phyloP scores from a whole-genome alignment of 2,888 invertebrate genomes.

The Ormyrus thymus region DNA sequence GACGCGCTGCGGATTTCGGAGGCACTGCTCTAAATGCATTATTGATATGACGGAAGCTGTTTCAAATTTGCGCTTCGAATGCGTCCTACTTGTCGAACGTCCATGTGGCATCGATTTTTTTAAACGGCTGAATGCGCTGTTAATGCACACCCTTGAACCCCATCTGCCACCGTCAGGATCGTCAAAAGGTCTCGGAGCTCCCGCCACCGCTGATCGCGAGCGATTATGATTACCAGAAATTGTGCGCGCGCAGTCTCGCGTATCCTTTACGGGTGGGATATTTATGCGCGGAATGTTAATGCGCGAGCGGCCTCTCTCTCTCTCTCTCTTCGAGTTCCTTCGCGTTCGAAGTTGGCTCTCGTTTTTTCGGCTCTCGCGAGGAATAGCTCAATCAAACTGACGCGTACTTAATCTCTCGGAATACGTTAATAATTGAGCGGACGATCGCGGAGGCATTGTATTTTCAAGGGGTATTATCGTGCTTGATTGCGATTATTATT shows the following conservation, averaged over 20 bases:
- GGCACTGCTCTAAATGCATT: no score
- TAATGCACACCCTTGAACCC: no score
- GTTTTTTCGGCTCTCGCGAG: not conserved
- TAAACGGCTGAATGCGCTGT: no score
- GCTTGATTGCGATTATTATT: not conserved
- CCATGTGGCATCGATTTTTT: no score
- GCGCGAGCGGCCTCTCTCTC: conserved; percentile 14
- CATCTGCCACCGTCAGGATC: no score
- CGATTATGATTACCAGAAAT: conserved; percentile 65
- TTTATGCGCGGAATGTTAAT: conserved; percentile 66
- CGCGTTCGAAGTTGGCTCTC: conserved; percentile 12
- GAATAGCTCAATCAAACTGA: conserved; percentile 14
- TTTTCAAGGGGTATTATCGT: conserved; percentile 20
- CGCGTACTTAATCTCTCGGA: not conserved
- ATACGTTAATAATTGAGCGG: conserved; percentile 2
- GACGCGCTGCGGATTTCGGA: no score
- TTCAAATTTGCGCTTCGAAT: no score
- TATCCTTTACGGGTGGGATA: conserved; percentile 61
- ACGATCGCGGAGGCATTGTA: not conserved
- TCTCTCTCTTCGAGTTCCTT: conserved; percentile 3
- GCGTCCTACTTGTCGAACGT: no score
- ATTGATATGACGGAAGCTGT: no score
- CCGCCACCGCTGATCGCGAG: conserved; percentile 24
- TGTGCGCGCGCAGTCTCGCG: conserved; percentile 62
- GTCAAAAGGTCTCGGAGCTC: no score